A percentile compares a stretch with the other conserved stretches of the same genome.
phyloP scores from a whole-genome alignment of 1,140 invertebrate genomes.

The Ctenoplectra terminalis region DNA sequence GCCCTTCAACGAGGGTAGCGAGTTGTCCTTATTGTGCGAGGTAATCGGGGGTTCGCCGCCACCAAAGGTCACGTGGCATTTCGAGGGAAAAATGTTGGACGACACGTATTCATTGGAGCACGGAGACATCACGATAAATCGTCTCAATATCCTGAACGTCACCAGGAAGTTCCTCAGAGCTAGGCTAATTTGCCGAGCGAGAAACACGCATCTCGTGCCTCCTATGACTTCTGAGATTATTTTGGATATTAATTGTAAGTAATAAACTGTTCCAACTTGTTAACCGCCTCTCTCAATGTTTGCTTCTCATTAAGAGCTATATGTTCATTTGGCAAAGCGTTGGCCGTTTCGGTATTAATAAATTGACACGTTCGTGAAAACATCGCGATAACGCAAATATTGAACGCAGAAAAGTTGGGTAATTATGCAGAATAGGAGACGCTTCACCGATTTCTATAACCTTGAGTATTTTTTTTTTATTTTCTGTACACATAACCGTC shows the following conservation, averaged over 20 bases:
- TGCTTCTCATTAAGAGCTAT: neutral
- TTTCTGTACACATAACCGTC: too few relatives aligned
- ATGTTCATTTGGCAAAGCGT: neutral
- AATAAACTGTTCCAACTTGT: neutral
- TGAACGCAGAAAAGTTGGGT: too few relatives aligned
- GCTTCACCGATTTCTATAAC: too few relatives aligned
- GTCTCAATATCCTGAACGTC: conserved; percentile 73
- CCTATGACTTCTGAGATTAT: conserved; percentile 81
- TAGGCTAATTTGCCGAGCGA: conserved; percentile 80
- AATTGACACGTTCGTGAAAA: neutral
- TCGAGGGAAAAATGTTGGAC: conserved; percentile 71
- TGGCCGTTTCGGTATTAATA: neutral
- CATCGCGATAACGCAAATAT: neutral
- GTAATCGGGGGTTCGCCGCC: conserved; percentile 84
- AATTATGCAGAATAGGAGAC: too few relatives aligned
- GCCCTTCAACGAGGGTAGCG: conserved; percentile 90
- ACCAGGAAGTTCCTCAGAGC: conserved; percentile 78
- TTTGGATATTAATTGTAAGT: conserved; percentile 85
- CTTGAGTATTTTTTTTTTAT: too few relatives aligned
- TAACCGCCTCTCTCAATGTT: neutral
- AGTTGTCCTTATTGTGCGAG: conserved; percentile 86
- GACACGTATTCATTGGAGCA: conserved; percentile 66
- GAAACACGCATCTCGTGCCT: conserved; percentile 82
- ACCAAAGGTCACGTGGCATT: conserved; percentile 79
- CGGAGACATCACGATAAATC: conserved; percentile 74